A percentile compares a stretch with the other conserved stretches of the same genome.
Evolutionary conservation across 2,888 invertebrate genomes (phyloP).

Genomic region (Dichetophora obliterata): DNA sequence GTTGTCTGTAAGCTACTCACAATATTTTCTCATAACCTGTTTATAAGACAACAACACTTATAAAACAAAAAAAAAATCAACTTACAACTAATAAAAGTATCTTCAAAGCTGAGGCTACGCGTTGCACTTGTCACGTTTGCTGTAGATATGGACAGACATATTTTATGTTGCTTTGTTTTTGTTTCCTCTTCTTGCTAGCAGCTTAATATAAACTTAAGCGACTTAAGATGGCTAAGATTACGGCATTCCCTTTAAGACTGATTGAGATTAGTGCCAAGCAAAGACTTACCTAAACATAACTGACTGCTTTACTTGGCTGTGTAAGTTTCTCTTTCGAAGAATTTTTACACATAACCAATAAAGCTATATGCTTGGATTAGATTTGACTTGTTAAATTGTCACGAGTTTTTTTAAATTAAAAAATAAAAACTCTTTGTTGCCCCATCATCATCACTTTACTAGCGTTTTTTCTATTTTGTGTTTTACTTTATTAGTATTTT

Average conservation of each 20-base stretch:
- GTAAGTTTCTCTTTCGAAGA: not conserved
- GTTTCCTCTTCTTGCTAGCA: slow-evolving; percentile 34
- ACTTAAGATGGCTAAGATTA: not conserved
- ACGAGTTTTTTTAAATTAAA: no score
- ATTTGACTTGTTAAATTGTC: no score
- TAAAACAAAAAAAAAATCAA: not conserved
- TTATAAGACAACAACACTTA: not conserved
- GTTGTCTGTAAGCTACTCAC: not conserved
- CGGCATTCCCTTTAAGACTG: not conserved
- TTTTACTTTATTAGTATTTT: not conserved
- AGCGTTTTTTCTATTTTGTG: not conserved
- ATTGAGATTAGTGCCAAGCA: not conserved
- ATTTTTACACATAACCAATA: no score
- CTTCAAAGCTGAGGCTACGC: not conserved
- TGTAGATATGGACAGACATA: not conserved
- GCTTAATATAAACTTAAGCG: not conserved
- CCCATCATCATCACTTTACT: no score
- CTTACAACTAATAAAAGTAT: not conserved
- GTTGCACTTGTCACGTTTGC: slow-evolving; percentile 24
- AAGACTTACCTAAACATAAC: not conserved
- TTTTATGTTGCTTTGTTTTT: slow-evolving; percentile 22
- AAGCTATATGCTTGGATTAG: no score
- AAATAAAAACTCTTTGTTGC: no score
- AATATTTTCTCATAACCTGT: slow-evolving; percentile 16
- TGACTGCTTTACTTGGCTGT: not conserved